phyloP scores from a whole-genome alignment of 2,888 invertebrate genomes.

The Nephrotoma flavescens region DNA sequence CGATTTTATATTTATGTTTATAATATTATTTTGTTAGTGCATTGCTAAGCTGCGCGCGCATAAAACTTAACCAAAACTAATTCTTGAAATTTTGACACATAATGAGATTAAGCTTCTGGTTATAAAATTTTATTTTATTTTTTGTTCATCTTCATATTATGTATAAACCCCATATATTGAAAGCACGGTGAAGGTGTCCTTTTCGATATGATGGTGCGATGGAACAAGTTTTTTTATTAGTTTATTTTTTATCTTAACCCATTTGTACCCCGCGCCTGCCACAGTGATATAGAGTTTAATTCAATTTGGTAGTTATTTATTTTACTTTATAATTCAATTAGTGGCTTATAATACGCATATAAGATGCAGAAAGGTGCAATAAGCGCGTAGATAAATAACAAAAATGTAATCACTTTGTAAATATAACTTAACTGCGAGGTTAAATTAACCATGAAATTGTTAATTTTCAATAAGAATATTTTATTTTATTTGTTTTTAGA shows the following conservation, averaged over 20 bases:
- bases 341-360: neutral
- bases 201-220: neutral
- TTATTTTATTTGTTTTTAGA: neutral
- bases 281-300: neutral
- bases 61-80: neutral
- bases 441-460: neutral
- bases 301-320: neutral
- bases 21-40: neutral
- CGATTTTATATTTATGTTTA: neutral
- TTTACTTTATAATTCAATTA: neutral
- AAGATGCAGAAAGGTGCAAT: neutral
- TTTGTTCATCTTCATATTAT: neutral
- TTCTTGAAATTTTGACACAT: neutral
- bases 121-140: neutral
- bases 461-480: neutral
- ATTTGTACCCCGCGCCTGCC: neutral
- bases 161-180: neutral
- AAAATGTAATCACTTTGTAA: neutral
- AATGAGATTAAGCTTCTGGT: constrained; percentile 1
- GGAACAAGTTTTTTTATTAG: neutral
- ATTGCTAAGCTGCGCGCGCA: neutral
- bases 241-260: neutral
- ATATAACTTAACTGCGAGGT: neutral
- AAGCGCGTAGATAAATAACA: neutral
- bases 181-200: neutral